These are phyloP conservation scores for Brachionus plicatilis DNA, from an alignment of 1,140 invertebrate species.

Conservation along the genomic window DNA sequence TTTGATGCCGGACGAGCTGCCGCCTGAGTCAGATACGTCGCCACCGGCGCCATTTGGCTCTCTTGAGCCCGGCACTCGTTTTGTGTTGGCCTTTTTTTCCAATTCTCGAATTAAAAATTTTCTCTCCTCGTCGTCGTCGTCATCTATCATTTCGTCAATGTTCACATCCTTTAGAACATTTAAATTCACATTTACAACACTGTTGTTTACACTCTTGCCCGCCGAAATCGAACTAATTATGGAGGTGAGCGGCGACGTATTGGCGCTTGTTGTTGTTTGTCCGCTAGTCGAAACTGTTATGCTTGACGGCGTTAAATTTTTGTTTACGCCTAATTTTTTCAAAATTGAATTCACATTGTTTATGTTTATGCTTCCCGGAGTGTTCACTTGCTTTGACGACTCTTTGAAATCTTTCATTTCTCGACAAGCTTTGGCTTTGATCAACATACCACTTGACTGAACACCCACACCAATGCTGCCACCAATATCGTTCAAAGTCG, in stretches of 20 bases:
- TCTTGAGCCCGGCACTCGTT: not conserved
- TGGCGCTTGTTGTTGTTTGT: not conserved
- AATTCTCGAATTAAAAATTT: conserved; percentile 30
- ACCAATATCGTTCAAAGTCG: not conserved
- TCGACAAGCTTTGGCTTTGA: not conserved
- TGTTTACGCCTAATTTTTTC: conserved; percentile 27
- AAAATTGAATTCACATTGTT: conserved; percentile 34
- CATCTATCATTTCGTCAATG: conserved; percentile 37
- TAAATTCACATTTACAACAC: conserved; percentile 35
- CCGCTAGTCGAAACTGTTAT: not conserved
- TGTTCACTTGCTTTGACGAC: not conserved
- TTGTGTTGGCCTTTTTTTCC: conserved; percentile 18
- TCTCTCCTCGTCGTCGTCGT: conserved; percentile 34
- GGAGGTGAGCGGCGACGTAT: not conserved
- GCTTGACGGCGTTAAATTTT: not conserved
- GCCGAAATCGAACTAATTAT: conserved; percentile 1
- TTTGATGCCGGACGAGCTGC: not conserved
- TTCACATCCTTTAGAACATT: conserved; percentile 39
- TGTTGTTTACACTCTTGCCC: conserved; percentile 20
- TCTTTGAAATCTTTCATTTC: not conserved
- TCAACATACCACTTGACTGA: not conserved
- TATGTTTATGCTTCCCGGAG: not conserved
- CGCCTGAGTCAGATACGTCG: not conserved
- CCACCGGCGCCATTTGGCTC: not conserved
- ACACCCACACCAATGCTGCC: not conserved